A percentile compares a stretch with the other conserved stretches of the same genome.
Conservation (phyloP, 2,113 vertebrate genomes). For the Canis aureus region DNA sequence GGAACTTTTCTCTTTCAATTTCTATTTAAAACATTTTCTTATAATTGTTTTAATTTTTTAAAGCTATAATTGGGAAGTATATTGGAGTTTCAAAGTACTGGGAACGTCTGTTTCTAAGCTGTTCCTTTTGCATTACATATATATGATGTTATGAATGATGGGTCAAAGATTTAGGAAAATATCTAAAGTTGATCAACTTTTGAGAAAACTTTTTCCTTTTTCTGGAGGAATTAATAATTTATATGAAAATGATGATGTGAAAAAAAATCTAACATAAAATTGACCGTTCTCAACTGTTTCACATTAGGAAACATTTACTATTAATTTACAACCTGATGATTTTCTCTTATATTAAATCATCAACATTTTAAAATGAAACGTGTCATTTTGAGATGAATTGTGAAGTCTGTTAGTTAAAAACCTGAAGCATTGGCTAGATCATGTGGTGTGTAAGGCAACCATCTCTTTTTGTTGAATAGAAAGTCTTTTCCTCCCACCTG, state of each 20-base stretch:
- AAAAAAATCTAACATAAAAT: background rate
- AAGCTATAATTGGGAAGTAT: background rate
- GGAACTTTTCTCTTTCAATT: background rate
- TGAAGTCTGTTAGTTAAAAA: background rate
- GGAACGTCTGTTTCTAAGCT: constrained; percentile 8
- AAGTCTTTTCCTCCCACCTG: background rate
- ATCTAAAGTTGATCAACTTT: constrained; percentile 8
- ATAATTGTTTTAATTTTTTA: constrained; percentile 12
- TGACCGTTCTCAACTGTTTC: background rate
- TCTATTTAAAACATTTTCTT: background rate
- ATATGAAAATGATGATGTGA: background rate
- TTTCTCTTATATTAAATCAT: constrained; percentile 28
- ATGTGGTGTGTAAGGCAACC: background rate
- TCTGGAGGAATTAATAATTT: background rate
- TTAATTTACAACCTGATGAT: background rate
- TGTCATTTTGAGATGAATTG: constrained; percentile 9
- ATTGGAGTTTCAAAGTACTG: background rate
- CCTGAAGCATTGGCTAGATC: background rate
- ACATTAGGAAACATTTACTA: background rate
- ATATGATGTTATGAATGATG: background rate
- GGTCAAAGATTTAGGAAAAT: constrained; percentile 22
- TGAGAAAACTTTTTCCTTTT: background rate
- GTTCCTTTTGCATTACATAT: background rate
- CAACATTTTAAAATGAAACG: background rate
- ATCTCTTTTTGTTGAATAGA: background rate